phyloP scores from a whole-genome alignment of 2,797 vertebrate species.

The Iguana delicatissima region DNA sequence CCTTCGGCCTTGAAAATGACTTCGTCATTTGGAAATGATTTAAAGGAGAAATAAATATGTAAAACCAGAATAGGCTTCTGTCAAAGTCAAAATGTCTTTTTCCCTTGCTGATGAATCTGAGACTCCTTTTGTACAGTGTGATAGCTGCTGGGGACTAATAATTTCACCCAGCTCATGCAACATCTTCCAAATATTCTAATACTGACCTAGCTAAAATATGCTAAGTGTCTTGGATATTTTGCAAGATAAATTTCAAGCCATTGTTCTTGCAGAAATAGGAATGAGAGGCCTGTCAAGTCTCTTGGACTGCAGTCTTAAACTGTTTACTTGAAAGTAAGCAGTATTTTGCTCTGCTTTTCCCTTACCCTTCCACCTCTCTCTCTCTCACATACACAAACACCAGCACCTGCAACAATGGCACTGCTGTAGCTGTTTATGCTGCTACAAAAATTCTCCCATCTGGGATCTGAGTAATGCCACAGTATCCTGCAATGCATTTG shows the following conservation, averaged over 20 bases:
- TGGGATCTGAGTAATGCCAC: not conserved
- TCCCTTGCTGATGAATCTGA: conserved; percentile 19
- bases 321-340: not conserved
- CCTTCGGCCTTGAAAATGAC: conserved; percentile 70
- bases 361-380: too few relatives aligned
- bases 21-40: conserved; percentile 73
- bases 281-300: too few relatives aligned
- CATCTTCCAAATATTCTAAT: conserved; percentile 27
- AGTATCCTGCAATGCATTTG: not conserved
- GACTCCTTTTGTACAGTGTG: conserved; percentile 16
- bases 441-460: too few relatives aligned
- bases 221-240: not conserved
- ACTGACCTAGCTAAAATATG: conserved; percentile 1
- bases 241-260: conserved; percentile 4
- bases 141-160: conserved; percentile 46
- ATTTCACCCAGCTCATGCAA: conserved; percentile 35
- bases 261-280: conserved; percentile 8
- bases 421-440: not conserved
- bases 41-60: conserved; percentile 67
- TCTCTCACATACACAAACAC: too few relatives aligned
- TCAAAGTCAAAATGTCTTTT: conserved; percentile 50
- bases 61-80: conserved; percentile 57
- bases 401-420: not conserved
- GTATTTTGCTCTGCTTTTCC: not conserved
- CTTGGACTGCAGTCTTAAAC: not conserved